These are phyloP conservation scores for Subacronicta megacephala DNA, from an alignment of 2,888 invertebrate genomes.

Conservation along the genomic window DNA sequence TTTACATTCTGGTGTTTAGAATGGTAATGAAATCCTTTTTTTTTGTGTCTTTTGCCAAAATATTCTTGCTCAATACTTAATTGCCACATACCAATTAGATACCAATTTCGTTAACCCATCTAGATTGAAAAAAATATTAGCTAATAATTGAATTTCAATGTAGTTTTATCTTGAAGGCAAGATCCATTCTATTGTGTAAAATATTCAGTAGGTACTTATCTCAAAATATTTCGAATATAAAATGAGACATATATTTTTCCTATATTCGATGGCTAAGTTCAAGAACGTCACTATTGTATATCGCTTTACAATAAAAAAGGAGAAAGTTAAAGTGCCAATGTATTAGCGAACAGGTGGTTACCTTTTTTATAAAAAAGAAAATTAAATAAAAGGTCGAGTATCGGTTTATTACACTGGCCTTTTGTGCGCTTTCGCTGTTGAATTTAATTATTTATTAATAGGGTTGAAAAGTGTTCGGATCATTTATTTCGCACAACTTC, in stretches of 20 bases:
- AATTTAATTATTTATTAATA: constrained; percentile 1
- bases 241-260: background rate
- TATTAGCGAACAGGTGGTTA: constrained; percentile 41
- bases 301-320: constrained; percentile 40
- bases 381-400: constrained; percentile 32
- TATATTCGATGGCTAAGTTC: constrained; percentile 6
- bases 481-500: background rate
- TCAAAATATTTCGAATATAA: too few species aligned
- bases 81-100: too few species aligned
- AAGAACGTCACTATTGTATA: constrained; percentile 40
- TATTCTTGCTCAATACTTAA: too few species aligned
- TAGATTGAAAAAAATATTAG: too few species aligned
- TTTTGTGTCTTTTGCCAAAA: too few species aligned
- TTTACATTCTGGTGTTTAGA: too few species aligned
- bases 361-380: constrained; percentile 20
- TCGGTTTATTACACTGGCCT: constrained; percentile 18
- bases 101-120: too few species aligned
- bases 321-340: constrained; percentile 43
- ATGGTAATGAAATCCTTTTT: too few species aligned
- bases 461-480: background rate
- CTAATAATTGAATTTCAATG: too few species aligned
- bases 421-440: constrained; percentile 23
- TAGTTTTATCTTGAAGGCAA: too few species aligned
- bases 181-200: too few species aligned
- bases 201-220: too few species aligned